Evolutionary conservation across 2,888 invertebrate genomes (phyloP), one percentile per base, ranked within the genome.

Genomic region (Caenorhabditis parvicauda): DNA sequence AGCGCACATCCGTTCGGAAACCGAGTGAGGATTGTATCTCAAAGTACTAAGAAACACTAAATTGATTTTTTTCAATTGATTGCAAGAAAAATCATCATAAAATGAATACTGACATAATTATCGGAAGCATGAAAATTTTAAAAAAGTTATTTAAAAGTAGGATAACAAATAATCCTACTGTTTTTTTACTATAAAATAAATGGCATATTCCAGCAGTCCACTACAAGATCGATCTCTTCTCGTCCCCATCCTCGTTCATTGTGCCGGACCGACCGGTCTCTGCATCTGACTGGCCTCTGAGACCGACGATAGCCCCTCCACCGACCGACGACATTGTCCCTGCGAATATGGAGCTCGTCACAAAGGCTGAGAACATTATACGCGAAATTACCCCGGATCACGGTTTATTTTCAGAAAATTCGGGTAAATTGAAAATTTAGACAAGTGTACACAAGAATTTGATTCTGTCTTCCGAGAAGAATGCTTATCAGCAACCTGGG

Each of bases 401-500:
- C 17, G 53, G 66, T 67, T 17, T 17, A 55, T 17, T 12, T 14
- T 19, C 19, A 5, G 14, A 3, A 35, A 29, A 24, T 14, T 37
- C 7, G 14, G 32, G 7, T 35, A 9, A n/a, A 21, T 7, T 5
- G n/a, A 37, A n/a, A 47, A 7, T 28, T 24, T 61, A 64, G 64
- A 63, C 38, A 29, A 41, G 21, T 69, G 69, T 45, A 27, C 35
- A 2, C n/a, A 51, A 39, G 39, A 41, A 28, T 67, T 70, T 37
- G 67, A 70, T 9, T 53, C 61, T 25, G 56, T 60, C 1, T 48
- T 68, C 2, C 59, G 70, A 7, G 59, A 60, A 29, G 70, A 72
- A 39, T 72, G 72, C 45, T 42, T 64, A 5, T 47, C 62, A 5
- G 67, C 72, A 0, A 54, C 57, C 27, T 72, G 72, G 72, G 46